These are phyloP conservation scores for Cranoglanis bouderius DNA, from an alignment of 2,113 vertebrate species.

Conservation along the genomic window DNA sequence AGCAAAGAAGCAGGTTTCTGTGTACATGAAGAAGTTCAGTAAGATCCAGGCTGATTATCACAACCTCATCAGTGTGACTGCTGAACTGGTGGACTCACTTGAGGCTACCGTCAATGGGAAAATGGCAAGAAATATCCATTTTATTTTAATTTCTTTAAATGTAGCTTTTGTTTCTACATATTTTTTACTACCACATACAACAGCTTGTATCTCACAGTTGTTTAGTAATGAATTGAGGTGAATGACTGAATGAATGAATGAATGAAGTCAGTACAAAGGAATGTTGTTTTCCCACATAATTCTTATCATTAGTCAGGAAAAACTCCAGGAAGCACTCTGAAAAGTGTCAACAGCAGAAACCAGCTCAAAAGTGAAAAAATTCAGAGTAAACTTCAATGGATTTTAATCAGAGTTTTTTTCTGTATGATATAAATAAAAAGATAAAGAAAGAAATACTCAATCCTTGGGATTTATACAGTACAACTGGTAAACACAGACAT, in stretches of 20 bases:
- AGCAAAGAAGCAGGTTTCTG: conserved; percentile 76
- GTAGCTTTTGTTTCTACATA: not conserved
- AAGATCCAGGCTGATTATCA: conserved; percentile 86
- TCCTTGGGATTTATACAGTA: not conserved
- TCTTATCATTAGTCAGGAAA: not conserved
- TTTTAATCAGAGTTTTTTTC: not conserved
- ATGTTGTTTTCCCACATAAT: not conserved
- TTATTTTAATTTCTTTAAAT: not conserved
- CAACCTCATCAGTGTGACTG: conserved; percentile 87
- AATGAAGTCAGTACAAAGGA: not conserved
- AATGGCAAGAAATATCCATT: conserved; percentile 76
- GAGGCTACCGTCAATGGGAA: conserved; percentile 90
- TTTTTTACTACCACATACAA: not conserved
- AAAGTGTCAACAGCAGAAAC: not conserved
- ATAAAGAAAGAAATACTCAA: not conserved
- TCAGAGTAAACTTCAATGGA: not conserved
- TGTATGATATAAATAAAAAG: not conserved
- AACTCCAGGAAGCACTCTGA: not conserved
- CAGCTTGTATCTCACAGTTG: not conserved
- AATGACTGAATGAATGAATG: too few relatives aligned
- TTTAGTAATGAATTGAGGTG: too few relatives aligned
- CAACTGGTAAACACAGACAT: not conserved
- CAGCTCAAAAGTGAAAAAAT: not conserved
- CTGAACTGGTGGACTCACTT: conserved; percentile 91
- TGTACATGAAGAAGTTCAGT: conserved; percentile 78